phyloP scores from a whole-genome alignment of 2,113 vertebrate species.

The Ictidomys tridecemlineatus region DNA sequence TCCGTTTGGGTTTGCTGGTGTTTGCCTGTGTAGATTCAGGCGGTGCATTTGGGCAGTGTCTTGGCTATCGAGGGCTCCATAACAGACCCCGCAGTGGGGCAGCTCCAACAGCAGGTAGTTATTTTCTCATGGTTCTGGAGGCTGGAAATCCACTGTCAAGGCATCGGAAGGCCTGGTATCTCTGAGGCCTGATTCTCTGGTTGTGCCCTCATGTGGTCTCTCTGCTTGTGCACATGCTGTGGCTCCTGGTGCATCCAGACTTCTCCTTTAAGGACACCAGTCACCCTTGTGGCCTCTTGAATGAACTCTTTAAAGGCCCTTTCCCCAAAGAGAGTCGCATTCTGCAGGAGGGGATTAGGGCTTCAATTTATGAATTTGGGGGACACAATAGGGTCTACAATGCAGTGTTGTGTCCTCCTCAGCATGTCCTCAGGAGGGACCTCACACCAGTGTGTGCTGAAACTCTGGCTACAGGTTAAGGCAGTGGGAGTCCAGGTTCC shows the following conservation, averaged over 20 bases:
- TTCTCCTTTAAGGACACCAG: neutral
- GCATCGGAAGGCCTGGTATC: neutral
- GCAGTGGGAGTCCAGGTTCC: neutral
- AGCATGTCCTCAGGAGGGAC: neutral
- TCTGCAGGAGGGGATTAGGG: too few relatives aligned
- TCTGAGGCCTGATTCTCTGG: too few relatives aligned
- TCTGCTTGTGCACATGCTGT: neutral
- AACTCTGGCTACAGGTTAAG: too few relatives aligned
- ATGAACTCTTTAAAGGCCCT: neutral
- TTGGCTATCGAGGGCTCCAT: accelerated
- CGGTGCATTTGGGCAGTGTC: too few relatives aligned
- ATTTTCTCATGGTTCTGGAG: neutral
- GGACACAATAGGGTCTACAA: neutral
- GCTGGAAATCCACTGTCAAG: neutral
- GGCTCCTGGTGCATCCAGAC: neutral
- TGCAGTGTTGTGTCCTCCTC: too few relatives aligned
- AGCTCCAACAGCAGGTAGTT: accelerated
- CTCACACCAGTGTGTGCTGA: accelerated
- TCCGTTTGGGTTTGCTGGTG: neutral
- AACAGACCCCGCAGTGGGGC: neutral
- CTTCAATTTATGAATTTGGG: neutral
- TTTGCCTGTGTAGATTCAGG: neutral
- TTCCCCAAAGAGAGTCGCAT: neutral
- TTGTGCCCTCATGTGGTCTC: neutral
- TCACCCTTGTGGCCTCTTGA: neutral